Evolutionary conservation across 2,113 vertebrate species (phyloP).

Genomic region (Gambusia holbrooki): DNA sequence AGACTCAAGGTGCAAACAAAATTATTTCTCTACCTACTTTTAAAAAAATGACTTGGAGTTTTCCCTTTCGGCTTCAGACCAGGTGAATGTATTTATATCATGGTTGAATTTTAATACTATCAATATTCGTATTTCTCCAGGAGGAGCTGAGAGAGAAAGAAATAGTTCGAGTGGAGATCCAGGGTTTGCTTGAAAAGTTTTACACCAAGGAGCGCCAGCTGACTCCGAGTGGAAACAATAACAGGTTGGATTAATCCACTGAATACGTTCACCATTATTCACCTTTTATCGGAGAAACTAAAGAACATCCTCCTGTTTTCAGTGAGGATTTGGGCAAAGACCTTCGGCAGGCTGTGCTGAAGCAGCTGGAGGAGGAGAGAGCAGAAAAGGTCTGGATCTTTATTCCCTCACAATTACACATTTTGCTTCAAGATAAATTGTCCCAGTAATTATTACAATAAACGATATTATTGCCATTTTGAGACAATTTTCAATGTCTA

Average conservation of each 20-base stretch:
- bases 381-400: slow-evolving; percentile 81
- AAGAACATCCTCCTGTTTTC: slow-evolving; percentile 26
- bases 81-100: background rate
- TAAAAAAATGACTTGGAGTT: background rate
- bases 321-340: slow-evolving; percentile 70
- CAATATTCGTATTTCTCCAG: slow-evolving; percentile 64
- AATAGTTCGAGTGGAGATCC: slow-evolving; percentile 84
- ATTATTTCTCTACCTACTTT: background rate
- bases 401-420: background rate
- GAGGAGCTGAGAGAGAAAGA: slow-evolving; percentile 87
- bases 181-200: slow-evolving; percentile 85
- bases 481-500: too few relatives aligned
- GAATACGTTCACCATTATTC: background rate
- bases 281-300: background rate
- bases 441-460: too few relatives aligned
- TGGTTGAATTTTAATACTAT: background rate
- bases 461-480: too few relatives aligned
- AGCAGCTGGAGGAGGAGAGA: slow-evolving; percentile 83
- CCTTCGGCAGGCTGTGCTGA: slow-evolving; percentile 65
- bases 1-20: slow-evolving; percentile 83
- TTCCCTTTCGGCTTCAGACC: background rate
- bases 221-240: slow-evolving; percentile 19
- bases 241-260: slow-evolving; percentile 57
- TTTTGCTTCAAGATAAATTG: too few relatives aligned
- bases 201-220: slow-evolving; percentile 80